Conservation (phyloP, 1,140 invertebrate genomes). For the Papilio xuthus region DNA sequence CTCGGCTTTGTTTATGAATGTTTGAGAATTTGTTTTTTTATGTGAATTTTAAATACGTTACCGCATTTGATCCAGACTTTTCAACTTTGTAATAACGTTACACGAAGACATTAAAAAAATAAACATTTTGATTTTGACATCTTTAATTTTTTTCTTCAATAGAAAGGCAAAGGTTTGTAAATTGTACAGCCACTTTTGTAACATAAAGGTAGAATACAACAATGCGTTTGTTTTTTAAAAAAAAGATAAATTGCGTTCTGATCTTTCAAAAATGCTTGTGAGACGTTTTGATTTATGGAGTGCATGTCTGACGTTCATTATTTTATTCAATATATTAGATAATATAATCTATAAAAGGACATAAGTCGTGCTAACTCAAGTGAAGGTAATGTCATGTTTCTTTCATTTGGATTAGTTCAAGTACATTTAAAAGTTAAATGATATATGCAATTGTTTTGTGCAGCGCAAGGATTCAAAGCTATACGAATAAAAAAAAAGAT, state of each 20-base stretch:
- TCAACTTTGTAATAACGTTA: not conserved
- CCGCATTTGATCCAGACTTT: constrained; percentile 17
- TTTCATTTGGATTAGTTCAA: constrained; percentile 16
- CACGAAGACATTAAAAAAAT: not conserved
- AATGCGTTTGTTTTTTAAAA: not conserved
- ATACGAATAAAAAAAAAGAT: too few relatives aligned
- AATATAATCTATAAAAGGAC: constrained; percentile 8
- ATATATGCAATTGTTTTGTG: not conserved
- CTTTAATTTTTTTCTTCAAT: not conserved
- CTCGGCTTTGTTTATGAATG: constrained; percentile 36
- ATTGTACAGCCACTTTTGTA: not conserved
- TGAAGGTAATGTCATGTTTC: constrained; percentile 14
- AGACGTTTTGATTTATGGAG: constrained; percentile 14
- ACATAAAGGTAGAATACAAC: not conserved
- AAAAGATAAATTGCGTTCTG: constrained; percentile 2
- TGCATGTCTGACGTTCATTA: not conserved
- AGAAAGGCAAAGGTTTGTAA: constrained; percentile 4
- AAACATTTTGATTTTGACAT: not conserved
- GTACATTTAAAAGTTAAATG: constrained; percentile 20
- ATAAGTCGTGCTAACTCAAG: not conserved
- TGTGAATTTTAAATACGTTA: constrained; percentile 22
- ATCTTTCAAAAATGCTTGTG: constrained; percentile 2
- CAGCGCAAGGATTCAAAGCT: not conserved
- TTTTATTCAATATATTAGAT: constrained; percentile 23
- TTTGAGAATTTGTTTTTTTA: constrained; percentile 33